Evolutionary conservation across 2,113 vertebrate genomes (phyloP).

Genomic region (Columbina picui): DNA sequence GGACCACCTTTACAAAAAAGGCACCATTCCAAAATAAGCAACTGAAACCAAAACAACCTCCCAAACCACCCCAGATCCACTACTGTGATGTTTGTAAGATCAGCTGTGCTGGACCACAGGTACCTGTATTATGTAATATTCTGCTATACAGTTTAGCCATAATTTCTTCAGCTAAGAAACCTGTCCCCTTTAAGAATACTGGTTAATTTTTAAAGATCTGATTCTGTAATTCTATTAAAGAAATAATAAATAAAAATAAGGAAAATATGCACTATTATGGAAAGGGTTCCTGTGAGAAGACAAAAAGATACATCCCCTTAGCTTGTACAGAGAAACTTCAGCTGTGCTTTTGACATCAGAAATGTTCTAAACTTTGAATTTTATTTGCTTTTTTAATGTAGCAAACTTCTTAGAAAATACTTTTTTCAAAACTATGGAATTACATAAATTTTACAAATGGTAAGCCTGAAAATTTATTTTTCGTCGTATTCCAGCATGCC

Average conservation of each 20-base stretch:
- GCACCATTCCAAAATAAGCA: constrained; percentile 95
- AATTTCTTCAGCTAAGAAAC: neutral
- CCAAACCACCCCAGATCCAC: constrained; percentile 98
- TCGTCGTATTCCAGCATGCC: neutral
- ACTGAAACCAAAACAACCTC: constrained; percentile 94
- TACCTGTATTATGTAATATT: constrained; percentile 68
- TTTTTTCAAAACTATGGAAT: neutral
- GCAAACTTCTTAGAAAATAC: neutral
- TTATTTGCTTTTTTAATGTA: neutral
- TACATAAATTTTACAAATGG: neutral
- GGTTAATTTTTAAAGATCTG: neutral
- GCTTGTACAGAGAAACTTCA: neutral
- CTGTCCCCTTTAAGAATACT: neutral
- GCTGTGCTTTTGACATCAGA: neutral
- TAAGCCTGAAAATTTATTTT: neutral
- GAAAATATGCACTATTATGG: neutral
- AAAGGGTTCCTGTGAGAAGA: neutral
- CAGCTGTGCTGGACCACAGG: constrained; percentile 99
- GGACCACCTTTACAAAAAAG: constrained; percentile 96
- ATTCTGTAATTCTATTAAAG: neutral
- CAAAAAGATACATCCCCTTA: neutral
- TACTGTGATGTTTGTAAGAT: constrained; percentile 99
- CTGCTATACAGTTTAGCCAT: neutral
- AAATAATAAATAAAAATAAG: neutral
- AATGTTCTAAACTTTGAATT: neutral